Conservation (phyloP, 2,113 vertebrate species). For the Prionailurus viverrinus region DNA sequence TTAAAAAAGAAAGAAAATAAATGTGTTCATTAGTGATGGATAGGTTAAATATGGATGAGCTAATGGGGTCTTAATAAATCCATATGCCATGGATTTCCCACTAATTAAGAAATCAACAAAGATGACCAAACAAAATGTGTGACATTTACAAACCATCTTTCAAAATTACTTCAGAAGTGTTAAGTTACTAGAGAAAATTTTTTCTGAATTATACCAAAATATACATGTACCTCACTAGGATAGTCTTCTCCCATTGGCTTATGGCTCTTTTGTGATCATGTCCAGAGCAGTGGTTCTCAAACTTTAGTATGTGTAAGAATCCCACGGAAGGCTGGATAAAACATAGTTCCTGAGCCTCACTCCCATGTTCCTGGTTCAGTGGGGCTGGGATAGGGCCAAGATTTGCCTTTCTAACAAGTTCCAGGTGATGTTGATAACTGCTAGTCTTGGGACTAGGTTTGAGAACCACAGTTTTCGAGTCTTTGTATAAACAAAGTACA, state of each 20-base stretch:
- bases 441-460: not conserved
- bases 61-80: not conserved
- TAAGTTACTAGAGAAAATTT: not conserved
- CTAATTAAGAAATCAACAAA: not conserved
- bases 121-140: not conserved
- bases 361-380: not conserved
- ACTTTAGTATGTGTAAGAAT: not conserved
- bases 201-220: not conserved
- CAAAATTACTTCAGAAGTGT: not conserved
- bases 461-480: not conserved
- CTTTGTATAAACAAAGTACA: not conserved
- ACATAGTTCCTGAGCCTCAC: not conserved
- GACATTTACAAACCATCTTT: constrained; percentile 32
- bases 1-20: not conserved
- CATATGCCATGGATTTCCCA: not conserved
- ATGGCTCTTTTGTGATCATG: not conserved
- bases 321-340: not conserved
- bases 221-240: not conserved
- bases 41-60: not conserved
- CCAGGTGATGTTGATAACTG: not conserved
- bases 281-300: not conserved
- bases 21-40: not conserved
- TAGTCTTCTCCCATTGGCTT: not conserved
- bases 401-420: not conserved
- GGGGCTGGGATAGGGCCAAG: not conserved